Evolutionary conservation across 2,113 vertebrate genomes (phyloP), one percentile per base, ranked within the genome.

Genomic region (Machaerirhynchus nigripectus): DNA sequence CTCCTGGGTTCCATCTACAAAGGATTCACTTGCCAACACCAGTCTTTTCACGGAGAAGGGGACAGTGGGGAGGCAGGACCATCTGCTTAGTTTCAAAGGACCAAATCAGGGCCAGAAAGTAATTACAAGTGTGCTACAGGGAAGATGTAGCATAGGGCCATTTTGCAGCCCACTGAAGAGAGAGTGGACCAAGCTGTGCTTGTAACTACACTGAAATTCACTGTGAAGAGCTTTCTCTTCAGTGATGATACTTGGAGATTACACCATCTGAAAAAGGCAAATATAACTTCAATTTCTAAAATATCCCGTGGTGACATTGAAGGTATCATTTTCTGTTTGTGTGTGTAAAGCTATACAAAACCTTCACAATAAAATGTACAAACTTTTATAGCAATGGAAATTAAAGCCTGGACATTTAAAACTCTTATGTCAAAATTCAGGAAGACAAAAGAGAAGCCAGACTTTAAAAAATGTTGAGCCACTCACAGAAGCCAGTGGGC

Each of bases 21-120:
- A 93, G 28, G 49, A 75, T 44, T 80, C 18, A 11, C 44, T 88
- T 94, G 92, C 93, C 88, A 96, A 56, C 27, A 33, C 0, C 17
- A 61, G 35, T 40, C 31, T 74, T 77, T 74, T 52, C 31, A 30
- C 13, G 12, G 53, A 81, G 60, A 92, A 89, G 37, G 53, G 68
- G 90, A 69, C 68, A 33, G 68, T 91, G 47, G 79, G 71, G 35
- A 74, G 44, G 76, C 73, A 81, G 64, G 60, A 87, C 90, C 96
- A 97, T 96, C 93, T 96, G 96, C 57, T 95, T 94, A 33, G 44
- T 84, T 96, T 90, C 73, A 68, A 68, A 95, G 60, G 69, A 87
- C 11, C 22, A 52, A 60, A 76, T 63, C 47, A 49, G 60, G 35
- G 33, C 55, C 87, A 86, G 87, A 91, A 77, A 76, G 44, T 68